A percentile compares a stretch with the other conserved stretches of the same genome.
Conservation (phyloP, 1,140 invertebrate species). For the Pseudomyrmex concolor region DNA sequence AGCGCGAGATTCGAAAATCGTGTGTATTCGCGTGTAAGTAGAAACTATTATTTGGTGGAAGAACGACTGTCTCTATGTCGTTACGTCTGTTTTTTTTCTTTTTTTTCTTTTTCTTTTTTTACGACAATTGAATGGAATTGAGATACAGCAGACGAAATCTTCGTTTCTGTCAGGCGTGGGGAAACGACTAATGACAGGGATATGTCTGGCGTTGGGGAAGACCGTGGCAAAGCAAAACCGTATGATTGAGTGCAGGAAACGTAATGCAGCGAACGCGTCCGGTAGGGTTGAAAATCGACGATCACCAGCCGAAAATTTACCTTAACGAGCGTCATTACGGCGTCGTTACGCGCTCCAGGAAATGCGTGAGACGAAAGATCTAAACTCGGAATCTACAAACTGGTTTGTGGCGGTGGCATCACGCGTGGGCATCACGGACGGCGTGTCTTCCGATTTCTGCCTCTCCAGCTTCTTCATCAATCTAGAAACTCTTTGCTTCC, state of each 20-base stretch:
- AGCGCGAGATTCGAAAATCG: slow-evolving; percentile 27
- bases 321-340: slow-evolving; percentile 39
- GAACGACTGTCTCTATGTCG: slow-evolving; percentile 65
- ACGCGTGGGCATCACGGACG: slow-evolving; percentile 22
- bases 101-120: slow-evolving; percentile 19
- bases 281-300: slow-evolving; percentile 13
- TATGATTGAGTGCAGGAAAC: slow-evolving; percentile 19
- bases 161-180: slow-evolving; percentile 23
- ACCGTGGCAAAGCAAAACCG: slow-evolving; percentile 1
- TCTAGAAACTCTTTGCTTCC: slow-evolving; percentile 13
- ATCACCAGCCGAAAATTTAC: slow-evolving; percentile 22
- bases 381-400: slow-evolving; percentile 45
- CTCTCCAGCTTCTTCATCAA: slow-evolving; percentile 50
- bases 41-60: slow-evolving; percentile 58
- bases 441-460: slow-evolving; percentile 22
- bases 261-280: slow-evolving; percentile 28
- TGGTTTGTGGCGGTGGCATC: slow-evolving; percentile 23
- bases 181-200: slow-evolving; percentile 59
- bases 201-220: slow-evolving; percentile 57
- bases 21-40: slow-evolving; percentile 8
- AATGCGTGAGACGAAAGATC: slow-evolving; percentile 35
- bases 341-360: slow-evolving; percentile 19
- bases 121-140: slow-evolving; percentile 53
- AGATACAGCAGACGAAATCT: slow-evolving; percentile 39
- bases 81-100: slow-evolving; percentile 51